These are phyloP conservation scores for Agrilus biguttatus DNA, from an alignment of 2,888 invertebrate genomes.

Conservation along the genomic window DNA sequence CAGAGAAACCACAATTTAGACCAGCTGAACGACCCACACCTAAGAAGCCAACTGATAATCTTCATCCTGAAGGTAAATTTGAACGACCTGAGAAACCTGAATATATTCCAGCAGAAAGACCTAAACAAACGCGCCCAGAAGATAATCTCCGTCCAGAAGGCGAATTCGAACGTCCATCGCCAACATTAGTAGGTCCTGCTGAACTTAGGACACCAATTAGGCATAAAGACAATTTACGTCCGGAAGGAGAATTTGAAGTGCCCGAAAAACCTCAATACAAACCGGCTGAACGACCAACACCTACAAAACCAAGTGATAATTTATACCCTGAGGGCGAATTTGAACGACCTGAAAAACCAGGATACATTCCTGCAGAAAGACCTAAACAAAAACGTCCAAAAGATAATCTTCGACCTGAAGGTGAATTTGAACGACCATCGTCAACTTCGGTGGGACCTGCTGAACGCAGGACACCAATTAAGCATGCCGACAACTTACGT, in stretches of 20 bases:
- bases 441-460: constrained; percentile 28
- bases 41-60: constrained; percentile 38
- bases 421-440: constrained; percentile 33
- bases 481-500: constrained; percentile 27
- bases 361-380: constrained; percentile 23
- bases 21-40: constrained; percentile 32
- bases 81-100: constrained; percentile 27
- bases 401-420: constrained; percentile 38
- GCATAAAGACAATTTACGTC: constrained; percentile 39
- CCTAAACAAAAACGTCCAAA: constrained; percentile 29
- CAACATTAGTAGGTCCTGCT: constrained; percentile 30
- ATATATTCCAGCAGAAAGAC: constrained; percentile 35
- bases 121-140: constrained; percentile 25
- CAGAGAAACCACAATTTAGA: constrained; percentile 23
- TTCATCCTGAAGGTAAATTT: constrained; percentile 42
- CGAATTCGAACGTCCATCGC: constrained; percentile 34
- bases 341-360: constrained; percentile 26
- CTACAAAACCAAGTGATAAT: constrained; percentile 32
- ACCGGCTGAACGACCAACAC: constrained; percentile 30
- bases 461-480: constrained; percentile 20
- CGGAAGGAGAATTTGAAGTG: constrained; percentile 34
- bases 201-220: constrained; percentile 31
- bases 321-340: constrained; percentile 34
- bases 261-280: constrained; percentile 24
- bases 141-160: constrained; percentile 50